These are phyloP conservation scores for Ceratitis capitata DNA, from an alignment of 1,140 invertebrate species.

Conservation along the genomic window DNA sequence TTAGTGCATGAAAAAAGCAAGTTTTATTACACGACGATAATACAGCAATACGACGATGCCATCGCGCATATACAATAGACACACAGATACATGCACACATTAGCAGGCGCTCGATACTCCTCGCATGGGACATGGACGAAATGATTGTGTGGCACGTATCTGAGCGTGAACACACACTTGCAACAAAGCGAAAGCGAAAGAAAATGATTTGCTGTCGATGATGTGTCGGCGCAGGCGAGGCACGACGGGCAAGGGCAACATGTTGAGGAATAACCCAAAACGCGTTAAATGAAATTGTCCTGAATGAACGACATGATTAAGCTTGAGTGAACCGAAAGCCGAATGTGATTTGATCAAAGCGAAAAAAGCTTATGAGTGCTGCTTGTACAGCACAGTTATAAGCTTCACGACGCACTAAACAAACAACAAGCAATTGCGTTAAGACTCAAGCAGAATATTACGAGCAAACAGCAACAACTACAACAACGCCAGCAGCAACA, in stretches of 20 bases:
- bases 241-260: not conserved
- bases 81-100: not conserved
- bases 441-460: not conserved
- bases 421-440: not conserved
- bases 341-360: conserved; percentile 35
- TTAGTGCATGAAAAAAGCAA: conserved; percentile 41
- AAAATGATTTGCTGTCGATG: not conserved
- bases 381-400: too few relatives aligned
- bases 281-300: conserved; percentile 44
- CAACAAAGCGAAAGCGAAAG: not conserved
- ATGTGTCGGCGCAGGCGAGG: not conserved
- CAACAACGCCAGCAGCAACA: not conserved
- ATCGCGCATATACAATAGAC: not conserved
- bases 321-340: conserved; percentile 22
- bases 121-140: not conserved
- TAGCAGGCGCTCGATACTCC: not conserved
- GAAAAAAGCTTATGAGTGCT: not conserved
- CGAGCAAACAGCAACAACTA: not conserved
- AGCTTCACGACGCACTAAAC: not conserved
- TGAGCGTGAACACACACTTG: not conserved
- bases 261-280: not conserved
- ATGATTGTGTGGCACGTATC: not conserved
- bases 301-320: conserved; percentile 35
- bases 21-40: conserved; percentile 39
- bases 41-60: not conserved